These are phyloP conservation scores for Melitaea athalia DNA, from an alignment of 2,888 invertebrate species.

Conservation along the genomic window DNA sequence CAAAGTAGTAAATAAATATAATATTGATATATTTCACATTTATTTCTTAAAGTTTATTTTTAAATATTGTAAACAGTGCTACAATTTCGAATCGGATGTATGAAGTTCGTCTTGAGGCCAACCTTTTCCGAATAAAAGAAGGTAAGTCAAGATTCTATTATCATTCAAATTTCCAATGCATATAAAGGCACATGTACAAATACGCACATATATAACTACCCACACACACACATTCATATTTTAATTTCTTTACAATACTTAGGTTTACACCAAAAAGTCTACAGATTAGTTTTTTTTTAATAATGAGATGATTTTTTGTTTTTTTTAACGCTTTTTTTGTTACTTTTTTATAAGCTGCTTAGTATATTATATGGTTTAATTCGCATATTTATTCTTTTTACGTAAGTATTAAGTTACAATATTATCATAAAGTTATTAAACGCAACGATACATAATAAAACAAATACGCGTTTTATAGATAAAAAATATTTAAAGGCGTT, in stretches of 20 bases:
- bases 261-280: too few species aligned
- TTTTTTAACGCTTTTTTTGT: too few species aligned
- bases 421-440: background rate
- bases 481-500: background rate
- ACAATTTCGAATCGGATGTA: background rate
- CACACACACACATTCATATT: too few species aligned
- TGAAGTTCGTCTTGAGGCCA: background rate
- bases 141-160: slow-evolving; percentile 9
- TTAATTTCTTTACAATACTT: too few species aligned
- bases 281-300: too few species aligned
- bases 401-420: background rate
- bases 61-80: background rate
- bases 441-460: background rate
- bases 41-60: background rate
- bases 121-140: background rate
- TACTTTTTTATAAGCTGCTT: too few species aligned
- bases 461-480: background rate
- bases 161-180: slow-evolving; percentile 1
- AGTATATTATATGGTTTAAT: too few species aligned
- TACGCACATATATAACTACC: background rate
- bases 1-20: too few species aligned
- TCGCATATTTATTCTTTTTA: background rate
- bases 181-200: background rate
- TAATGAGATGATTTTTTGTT: too few species aligned
- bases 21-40: too few species aligned